phyloP scores from a whole-genome alignment of 1,140 invertebrate genomes.

The Cydia amplana region DNA sequence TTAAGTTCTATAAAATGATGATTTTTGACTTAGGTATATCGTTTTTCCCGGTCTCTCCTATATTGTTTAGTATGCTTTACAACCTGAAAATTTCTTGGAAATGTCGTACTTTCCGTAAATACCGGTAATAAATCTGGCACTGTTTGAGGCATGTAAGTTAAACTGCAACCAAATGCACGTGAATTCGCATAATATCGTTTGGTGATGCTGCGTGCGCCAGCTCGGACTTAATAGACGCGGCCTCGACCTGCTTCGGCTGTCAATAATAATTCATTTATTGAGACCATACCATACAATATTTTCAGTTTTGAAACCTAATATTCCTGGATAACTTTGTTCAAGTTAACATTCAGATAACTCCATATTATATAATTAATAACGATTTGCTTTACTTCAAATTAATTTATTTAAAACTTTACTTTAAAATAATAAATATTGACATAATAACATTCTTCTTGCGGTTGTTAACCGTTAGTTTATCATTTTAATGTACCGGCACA shows the following conservation, averaged over 20 bases:
- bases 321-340: background rate
- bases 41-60: background rate
- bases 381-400: background rate
- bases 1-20: too few relatives aligned
- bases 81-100: background rate
- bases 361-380: background rate
- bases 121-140: background rate
- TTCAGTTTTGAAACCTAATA: conserved; percentile 12
- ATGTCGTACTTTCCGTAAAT: background rate
- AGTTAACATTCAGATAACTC: background rate
- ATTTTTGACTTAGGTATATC: background rate
- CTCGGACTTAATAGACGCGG: conserved; percentile 55
- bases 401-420: too few relatives aligned
- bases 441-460: background rate
- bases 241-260: conserved; percentile 67
- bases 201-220: conserved; percentile 8
- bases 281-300: conserved; percentile 48
- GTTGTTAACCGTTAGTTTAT: background rate
- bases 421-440: background rate
- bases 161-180: background rate
- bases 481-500: background rate
- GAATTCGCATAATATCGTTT: background rate
- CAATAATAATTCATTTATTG: conserved; percentile 59
- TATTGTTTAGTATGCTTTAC: background rate
- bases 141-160: conserved; percentile 3